Conservation (phyloP, 2,797 vertebrate species). For the Capromys pilorides region DNA sequence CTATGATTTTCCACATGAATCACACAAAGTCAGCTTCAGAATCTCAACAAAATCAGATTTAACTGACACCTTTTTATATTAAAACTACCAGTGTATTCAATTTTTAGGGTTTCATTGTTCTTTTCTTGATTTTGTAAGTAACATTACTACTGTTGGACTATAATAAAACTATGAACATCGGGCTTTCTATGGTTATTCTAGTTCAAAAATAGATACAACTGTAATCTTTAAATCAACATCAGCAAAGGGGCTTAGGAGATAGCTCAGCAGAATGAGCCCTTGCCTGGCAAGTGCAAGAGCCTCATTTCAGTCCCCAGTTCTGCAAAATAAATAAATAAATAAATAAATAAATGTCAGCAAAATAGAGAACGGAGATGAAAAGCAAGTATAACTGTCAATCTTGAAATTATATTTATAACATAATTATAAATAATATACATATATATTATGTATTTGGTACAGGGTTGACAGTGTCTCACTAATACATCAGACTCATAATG, state of each 20-base stretch:
- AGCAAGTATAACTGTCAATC: not conserved
- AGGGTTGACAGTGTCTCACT: no score
- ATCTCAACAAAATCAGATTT: not conserved
- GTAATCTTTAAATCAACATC: not conserved
- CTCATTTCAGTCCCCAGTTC: no score
- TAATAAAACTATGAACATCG: not conserved
- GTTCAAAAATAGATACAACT: not conserved
- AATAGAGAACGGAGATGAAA: not conserved
- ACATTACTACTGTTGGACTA: not conserved
- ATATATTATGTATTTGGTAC: no score
- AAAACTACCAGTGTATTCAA: not conserved
- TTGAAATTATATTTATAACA: not conserved
- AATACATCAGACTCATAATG: no score
- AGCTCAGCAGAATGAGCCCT: no score
- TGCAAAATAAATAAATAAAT: no score
- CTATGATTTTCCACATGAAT: not conserved
- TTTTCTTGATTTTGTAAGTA: not conserved
- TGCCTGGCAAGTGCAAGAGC: no score
- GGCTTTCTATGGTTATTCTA: not conserved
- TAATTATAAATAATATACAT: no score
- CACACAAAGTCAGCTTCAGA: not conserved
- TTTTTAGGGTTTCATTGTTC: not conserved
- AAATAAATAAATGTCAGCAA: not conserved
- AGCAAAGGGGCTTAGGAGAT: not conserved
- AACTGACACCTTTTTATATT: not conserved